Evolutionary conservation across 2,888 invertebrate species (phyloP), one percentile per base, ranked within the genome.

Genomic region (Lampropteryx suffumata): DNA sequence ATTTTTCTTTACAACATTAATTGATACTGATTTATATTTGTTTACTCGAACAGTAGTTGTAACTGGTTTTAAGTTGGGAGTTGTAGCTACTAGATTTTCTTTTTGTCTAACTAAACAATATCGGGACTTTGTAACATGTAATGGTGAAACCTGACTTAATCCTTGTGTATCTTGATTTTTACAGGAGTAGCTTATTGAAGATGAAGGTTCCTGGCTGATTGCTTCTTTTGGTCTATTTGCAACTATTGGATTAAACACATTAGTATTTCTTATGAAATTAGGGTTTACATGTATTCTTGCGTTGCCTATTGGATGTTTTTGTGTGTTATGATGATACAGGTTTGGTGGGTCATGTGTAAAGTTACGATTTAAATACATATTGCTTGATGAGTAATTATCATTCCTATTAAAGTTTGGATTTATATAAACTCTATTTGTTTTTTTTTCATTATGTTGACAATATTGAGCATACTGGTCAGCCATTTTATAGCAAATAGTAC

Each of bases 221-320:
- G 24, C 2, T 43, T 30, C 28, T 29, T 26, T 14, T 8, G 37
- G 9, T 34, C 33, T 11, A 7, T 26, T 37, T 32, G 41, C 1
- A 34, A 42, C 10, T 13, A 14, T 13, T 40, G 42, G 8, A 30
- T 29, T 28, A 30, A 9, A 26, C 4, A 29, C n/a, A 28, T 48
- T 52, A 32, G 55, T 6, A 24, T 45, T 44, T 40, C 46, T 48
- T 4, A 83, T 67, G 69, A 91, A 87, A 73, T 85, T 82, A 24
- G 91, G 92, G 68, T 92, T 92, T 0, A 92, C 71, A 73, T 85
- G 87, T 59, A 91, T 91, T 66, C 69, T 84, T 32, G 72, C 61
- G 34, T 71, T 75, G 46, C 37, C 37, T 10, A 26, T 11, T 34
- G 36, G 33, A 37, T 50, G 35, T 24, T 40, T 32, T 32, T 33